These are phyloP conservation scores for Drosophila falleni DNA, from an alignment of 2,888 invertebrate species.

Conservation along the genomic window DNA sequence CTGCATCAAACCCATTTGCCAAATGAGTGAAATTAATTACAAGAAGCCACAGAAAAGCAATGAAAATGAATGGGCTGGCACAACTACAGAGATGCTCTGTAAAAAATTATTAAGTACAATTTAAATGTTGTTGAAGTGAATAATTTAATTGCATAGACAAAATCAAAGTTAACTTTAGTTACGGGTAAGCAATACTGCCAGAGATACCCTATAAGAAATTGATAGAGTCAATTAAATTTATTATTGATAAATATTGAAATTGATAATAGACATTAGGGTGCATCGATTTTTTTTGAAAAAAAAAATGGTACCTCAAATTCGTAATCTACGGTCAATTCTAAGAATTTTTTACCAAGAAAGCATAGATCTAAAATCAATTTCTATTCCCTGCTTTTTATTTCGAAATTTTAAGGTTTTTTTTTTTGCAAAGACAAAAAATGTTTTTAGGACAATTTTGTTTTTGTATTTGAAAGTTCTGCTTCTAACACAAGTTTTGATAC, in stretches of 20 bases:
- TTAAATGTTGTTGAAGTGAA: background rate
- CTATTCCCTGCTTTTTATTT: too few species aligned
- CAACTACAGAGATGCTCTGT: slow-evolving; percentile 11
- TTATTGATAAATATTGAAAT: too few species aligned
- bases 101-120: background rate
- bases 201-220: background rate
- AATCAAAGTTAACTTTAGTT: background rate
- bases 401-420: too few species aligned
- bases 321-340: too few species aligned
- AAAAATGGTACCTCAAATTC: too few species aligned
- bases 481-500: too few species aligned
- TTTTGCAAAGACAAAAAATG: too few species aligned
- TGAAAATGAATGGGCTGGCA: background rate
- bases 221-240: background rate
- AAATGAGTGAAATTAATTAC: slow-evolving; percentile 77
- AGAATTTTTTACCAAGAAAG: too few species aligned
- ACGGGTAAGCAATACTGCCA: background rate
- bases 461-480: too few species aligned
- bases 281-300: too few species aligned
- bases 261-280: background rate
- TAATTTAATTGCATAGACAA: background rate
- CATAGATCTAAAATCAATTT: too few species aligned
- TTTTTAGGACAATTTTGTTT: too few species aligned
- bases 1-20: slow-evolving; percentile 65
- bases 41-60: slow-evolving; percentile 62